Conservation (phyloP, 2,888 invertebrate genomes). For the Pheosia gnoma region DNA sequence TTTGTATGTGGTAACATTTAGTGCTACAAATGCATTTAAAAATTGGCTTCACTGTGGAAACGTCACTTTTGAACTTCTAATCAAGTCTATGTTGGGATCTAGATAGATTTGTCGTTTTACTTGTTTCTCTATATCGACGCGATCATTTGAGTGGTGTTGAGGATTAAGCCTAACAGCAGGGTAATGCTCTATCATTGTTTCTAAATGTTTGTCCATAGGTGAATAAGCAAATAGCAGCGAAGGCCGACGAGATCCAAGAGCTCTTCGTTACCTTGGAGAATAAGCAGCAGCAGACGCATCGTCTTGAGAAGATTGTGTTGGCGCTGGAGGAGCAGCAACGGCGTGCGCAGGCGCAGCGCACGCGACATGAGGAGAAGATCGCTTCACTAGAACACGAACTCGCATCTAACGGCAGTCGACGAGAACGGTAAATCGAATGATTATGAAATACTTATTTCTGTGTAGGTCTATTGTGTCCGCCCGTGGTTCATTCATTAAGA, state of each 20-base stretch:
- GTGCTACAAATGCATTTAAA: too few species aligned
- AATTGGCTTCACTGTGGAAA: too few species aligned
- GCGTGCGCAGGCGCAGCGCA: constrained; percentile 83
- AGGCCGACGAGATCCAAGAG: constrained; percentile 80
- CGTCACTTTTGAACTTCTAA: too few species aligned
- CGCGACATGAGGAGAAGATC: constrained; percentile 83
- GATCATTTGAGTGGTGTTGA: too few species aligned
- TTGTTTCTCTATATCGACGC: too few species aligned
- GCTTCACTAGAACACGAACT: constrained; percentile 82
- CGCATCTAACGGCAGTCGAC: constrained; percentile 65
- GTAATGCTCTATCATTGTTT: neutral
- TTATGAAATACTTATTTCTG: too few species aligned
- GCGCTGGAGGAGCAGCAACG: constrained; percentile 84
- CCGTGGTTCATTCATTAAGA: too few species aligned
- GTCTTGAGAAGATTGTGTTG: constrained; percentile 81
- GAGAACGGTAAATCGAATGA: constrained; percentile 56
- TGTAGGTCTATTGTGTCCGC: too few species aligned
- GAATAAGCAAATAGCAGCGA: constrained; percentile 78
- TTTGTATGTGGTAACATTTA: too few species aligned
- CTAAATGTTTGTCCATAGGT: constrained; percentile 53
- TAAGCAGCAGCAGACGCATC: constrained; percentile 82
- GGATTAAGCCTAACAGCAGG: too few species aligned
- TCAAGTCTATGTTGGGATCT: too few species aligned
- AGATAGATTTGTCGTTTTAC: too few species aligned
- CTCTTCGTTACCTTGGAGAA: constrained; percentile 78